Evolutionary conservation across 2,888 invertebrate genomes (phyloP).

Genomic region (Agrotis puta): DNA sequence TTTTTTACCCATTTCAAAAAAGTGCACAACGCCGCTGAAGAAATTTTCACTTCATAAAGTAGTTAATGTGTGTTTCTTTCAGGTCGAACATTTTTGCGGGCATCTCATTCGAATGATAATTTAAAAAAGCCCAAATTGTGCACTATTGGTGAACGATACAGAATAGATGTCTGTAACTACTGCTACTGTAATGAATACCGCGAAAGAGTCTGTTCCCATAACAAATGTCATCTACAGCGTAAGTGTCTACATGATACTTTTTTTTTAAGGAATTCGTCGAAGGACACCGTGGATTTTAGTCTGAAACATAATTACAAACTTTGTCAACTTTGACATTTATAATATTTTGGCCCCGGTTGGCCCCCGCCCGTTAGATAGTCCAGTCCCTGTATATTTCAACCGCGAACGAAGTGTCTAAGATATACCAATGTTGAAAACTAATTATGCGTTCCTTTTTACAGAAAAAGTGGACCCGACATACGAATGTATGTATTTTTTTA

Average conservation of each 20-base stretch:
- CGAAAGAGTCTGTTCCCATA: not conserved
- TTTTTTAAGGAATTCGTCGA: not conserved
- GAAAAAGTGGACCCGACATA: not conserved
- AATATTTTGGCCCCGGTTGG: too few relatives aligned
- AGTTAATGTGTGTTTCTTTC: not conserved
- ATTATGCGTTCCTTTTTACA: conserved; percentile 2
- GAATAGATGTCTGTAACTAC: conserved; percentile 19
- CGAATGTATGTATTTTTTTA: conserved; percentile 8
- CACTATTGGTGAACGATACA: conserved; percentile 9
- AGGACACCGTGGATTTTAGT: too few relatives aligned
- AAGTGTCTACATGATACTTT: not conserved
- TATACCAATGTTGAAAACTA: too few relatives aligned
- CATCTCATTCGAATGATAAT: rapidly evolving
- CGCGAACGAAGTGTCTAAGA: not conserved
- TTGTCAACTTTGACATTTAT: too few relatives aligned
- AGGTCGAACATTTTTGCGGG: not conserved
- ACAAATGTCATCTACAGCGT: not conserved
- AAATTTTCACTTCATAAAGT: too few relatives aligned
- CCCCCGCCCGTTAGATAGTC: too few relatives aligned
- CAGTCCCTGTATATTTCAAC: not conserved
- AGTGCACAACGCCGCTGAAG: too few relatives aligned
- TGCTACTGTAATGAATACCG: conserved; percentile 15
- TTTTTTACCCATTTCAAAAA: too few relatives aligned
- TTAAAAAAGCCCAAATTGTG: not conserved
- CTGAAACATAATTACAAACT: too few relatives aligned